Base-by-base conservation (phyloP, 2,888 invertebrate genomes). In the Nephrotoma flavescens region DNA sequence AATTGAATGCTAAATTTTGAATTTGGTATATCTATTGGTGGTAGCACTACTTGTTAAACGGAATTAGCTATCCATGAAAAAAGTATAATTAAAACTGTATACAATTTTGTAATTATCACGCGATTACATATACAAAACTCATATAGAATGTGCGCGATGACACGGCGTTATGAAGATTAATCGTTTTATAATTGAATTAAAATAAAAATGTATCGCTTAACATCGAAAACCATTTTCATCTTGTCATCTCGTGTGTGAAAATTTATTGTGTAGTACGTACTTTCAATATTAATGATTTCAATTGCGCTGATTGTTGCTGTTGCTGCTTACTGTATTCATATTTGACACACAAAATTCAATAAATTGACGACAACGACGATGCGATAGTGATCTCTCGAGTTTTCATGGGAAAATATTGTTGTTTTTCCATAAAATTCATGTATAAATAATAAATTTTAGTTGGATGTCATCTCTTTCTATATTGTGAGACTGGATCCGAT, bases 371-470 rank as follows among this genome's bases (percentile, higher is more conserved):
- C 6, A n/a, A 47, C 47, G 47, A 15, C 15, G 52, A 57, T 11
- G 15, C 52, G 83, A 83, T 83, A 41, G 41, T 83, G 83, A 83
- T 83, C 83, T 15, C 15, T 15, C 11, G 83, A 83, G 6, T 83
- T 57, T 83, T 83, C 83, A 83, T 83, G 83, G 83, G 83, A 83
- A 83, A 83, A 41, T 83, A 41, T 83, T 83, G 83, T 83, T 83
- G 83, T 41, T 83, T 83, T 83, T 83, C 83, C 83, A 41, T 83
- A 83, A 41, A 83, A 83, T 41, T 41, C 9, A 83, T 41, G 83
- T 83, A 52, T 11, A 11, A 52, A 57, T 57, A 83, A 83, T 42
- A 83, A 83, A 83, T 83, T 41, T 83, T 42, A 83, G 31, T 41
- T 83, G 83, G 31, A 41, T 83, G 52, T 57, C 52, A 57, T 57